Evolutionary conservation across 2,888 invertebrate species (phyloP).

Genomic region (Temnothorax rugatulus): DNA sequence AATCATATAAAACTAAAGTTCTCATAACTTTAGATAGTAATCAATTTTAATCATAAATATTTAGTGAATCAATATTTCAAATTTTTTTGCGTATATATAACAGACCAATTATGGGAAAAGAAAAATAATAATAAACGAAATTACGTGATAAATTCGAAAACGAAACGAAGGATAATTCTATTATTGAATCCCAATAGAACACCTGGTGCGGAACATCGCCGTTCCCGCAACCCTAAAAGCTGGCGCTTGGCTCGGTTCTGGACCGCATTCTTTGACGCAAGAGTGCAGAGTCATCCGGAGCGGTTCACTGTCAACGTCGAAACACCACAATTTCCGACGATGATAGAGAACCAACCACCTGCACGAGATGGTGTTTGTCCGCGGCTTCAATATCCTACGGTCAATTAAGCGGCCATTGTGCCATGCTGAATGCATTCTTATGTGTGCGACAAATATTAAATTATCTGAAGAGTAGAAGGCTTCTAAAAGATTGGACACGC

Average conservation of each 20-base stretch:
- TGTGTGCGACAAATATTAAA: conserved; percentile 41
- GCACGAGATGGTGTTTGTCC: conserved; percentile 52
- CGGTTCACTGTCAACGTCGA: conserved; percentile 78
- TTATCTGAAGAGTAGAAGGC: conserved; percentile 25
- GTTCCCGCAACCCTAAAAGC: conserved; percentile 52
- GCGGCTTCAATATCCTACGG: conserved; percentile 76
- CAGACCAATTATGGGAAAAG: not conserved
- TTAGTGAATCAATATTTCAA: not conserved
- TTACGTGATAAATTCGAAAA: not conserved
- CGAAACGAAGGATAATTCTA: not conserved
- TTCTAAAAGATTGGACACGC: conserved; percentile 6
- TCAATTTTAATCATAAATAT: not conserved
- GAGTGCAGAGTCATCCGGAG: conserved; percentile 77
- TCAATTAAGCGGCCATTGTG: conserved; percentile 82
- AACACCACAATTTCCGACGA: conserved; percentile 74
- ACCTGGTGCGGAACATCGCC: conserved; percentile 44
- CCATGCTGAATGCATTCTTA: conserved; percentile 62
- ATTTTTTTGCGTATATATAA: not conserved
- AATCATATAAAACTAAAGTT: not conserved
- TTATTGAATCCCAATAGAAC: conserved; percentile 47
- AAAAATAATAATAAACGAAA: not conserved
- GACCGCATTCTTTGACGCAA: conserved; percentile 70
- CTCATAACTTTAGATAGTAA: not conserved
- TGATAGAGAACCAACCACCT: conserved; percentile 51
- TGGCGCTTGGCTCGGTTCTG: conserved; percentile 68